phyloP scores from a whole-genome alignment of 2,113 vertebrate species.

The Spheniscus mendiculus region DNA sequence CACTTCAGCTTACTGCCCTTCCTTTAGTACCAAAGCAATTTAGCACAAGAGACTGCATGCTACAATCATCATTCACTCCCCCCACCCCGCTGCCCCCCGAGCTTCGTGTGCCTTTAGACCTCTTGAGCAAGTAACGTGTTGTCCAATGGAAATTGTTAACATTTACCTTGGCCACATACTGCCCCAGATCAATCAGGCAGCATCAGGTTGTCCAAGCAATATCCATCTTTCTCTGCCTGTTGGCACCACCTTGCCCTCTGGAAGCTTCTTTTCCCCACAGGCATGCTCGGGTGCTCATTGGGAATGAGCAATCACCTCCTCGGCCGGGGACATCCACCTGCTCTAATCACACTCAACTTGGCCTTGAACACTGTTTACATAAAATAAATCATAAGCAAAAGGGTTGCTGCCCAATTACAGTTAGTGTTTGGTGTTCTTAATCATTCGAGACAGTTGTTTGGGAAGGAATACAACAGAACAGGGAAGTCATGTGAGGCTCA shows the following conservation, averaged over 20 bases:
- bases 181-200: background rate
- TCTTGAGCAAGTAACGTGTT: background rate
- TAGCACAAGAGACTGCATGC: background rate
- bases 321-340: background rate
- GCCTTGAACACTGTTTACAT: background rate
- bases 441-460: background rate
- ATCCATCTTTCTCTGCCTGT: background rate
- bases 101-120: background rate
- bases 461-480: background rate
- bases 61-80: background rate
- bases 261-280: background rate
- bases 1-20: background rate
- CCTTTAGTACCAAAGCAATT: background rate
- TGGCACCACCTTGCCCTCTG: background rate
- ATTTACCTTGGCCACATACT: background rate
- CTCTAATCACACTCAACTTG: background rate
- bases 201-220: background rate
- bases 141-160: background rate
- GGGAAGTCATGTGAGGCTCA: background rate
- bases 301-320: background rate
- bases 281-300: background rate
- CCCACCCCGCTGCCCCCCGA: fast-evolving
- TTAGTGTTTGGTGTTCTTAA: background rate
- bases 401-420: background rate
- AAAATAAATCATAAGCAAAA: background rate